Evolutionary conservation across 1,140 invertebrate genomes (phyloP).

Genomic region (Ditylenchus dipsaci): DNA sequence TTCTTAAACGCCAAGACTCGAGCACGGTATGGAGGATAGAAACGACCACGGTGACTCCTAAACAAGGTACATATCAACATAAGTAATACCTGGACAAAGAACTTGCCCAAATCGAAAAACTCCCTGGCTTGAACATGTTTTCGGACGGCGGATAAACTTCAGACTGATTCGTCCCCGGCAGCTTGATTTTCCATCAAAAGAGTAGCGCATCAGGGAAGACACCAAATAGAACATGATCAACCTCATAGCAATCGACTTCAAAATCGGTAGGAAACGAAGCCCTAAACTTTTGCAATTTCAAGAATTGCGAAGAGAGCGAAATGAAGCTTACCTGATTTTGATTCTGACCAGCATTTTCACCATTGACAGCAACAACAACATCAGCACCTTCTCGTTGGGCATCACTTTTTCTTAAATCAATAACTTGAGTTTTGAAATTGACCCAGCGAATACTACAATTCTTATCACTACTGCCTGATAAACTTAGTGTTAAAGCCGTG

Average conservation of each 20-base stretch:
- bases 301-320: too few relatives aligned
- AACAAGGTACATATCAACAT: too few relatives aligned
- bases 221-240: conserved; percentile 48
- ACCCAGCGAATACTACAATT: too few relatives aligned
- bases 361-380: too few relatives aligned
- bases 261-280: conserved; percentile 41
- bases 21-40: conserved; percentile 94
- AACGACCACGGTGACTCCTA: conserved; percentile 76
- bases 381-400: too few relatives aligned
- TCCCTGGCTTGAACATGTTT: conserved; percentile 38
- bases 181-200: conserved; percentile 33
- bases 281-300: not conserved
- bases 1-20: conserved; percentile 98
- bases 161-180: not conserved
- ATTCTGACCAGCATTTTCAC: too few relatives aligned
- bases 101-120: too few relatives aligned
- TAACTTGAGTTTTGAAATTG: too few relatives aligned
- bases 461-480: too few relatives aligned
- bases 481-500: too few relatives aligned
- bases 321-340: too few relatives aligned
- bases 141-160: conserved; percentile 8
- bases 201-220: conserved; percentile 39
- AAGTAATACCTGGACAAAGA: conserved; percentile 32
- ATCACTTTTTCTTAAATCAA: too few relatives aligned
- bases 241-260: conserved; percentile 41